Evolutionary conservation across 1,140 invertebrate species (phyloP).

Genomic region (Tetraneura akinire): DNA sequence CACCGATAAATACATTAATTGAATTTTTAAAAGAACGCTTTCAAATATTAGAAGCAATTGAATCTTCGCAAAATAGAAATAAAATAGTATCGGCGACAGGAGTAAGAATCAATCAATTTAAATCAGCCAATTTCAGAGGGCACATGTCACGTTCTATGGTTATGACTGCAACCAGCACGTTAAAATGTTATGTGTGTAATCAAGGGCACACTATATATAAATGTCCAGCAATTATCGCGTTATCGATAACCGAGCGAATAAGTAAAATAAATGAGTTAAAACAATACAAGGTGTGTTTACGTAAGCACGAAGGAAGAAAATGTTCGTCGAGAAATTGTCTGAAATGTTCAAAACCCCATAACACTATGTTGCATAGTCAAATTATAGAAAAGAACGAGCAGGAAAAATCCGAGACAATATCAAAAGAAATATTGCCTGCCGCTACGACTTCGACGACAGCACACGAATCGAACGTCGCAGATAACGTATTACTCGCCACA

Average conservation of each 20-base stretch:
- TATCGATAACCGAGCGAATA: not conserved
- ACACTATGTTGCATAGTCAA: not conserved
- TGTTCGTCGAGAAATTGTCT: not conserved
- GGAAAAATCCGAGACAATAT: not conserved
- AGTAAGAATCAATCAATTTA: too few species aligned
- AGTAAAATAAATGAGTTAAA: not conserved
- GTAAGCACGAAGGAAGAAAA: not conserved
- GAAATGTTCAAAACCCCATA: not conserved
- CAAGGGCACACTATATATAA: not conserved
- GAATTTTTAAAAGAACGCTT: too few species aligned
- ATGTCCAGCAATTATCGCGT: not conserved
- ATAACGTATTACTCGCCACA: not conserved
- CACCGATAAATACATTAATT: too few species aligned
- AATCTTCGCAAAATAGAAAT: too few species aligned
- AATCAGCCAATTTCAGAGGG: too few species aligned
- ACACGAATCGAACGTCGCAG: not conserved
- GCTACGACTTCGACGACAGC: not conserved
- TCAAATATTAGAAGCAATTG: too few species aligned
- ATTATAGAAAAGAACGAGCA: too few species aligned
- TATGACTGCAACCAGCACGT: not conserved
- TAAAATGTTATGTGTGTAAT: not conserved
- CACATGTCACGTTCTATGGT: too few species aligned
- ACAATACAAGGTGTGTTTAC: not conserved
- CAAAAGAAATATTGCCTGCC: not conserved
- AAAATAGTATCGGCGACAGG: too few species aligned